Conservation (phyloP, 2,888 invertebrate genomes). For the Adelognathus sp. region DNA sequence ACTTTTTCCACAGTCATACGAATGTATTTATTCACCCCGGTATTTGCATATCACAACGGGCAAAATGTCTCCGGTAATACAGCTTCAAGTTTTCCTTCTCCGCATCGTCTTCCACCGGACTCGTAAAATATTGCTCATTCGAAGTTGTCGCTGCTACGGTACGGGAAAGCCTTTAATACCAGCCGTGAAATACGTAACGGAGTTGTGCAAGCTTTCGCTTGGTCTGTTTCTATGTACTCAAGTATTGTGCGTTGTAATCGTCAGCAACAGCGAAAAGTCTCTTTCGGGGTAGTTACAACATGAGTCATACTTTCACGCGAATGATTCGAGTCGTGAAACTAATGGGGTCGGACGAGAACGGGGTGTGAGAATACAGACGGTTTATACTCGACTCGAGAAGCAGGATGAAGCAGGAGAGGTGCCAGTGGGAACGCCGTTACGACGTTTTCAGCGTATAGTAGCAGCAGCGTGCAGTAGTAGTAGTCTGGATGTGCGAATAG, state of each 20-base stretch:
- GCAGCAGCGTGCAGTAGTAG: too few relatives aligned
- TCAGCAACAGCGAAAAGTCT: constrained; percentile 18
- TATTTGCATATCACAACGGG: too few relatives aligned
- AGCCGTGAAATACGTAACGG: constrained; percentile 33
- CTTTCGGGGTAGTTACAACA: constrained; percentile 8
- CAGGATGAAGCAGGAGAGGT: background rate
- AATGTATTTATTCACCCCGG: too few relatives aligned
- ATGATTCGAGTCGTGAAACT: constrained; percentile 63
- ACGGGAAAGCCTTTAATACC: constrained; percentile 1
- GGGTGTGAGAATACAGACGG: constrained; percentile 29
- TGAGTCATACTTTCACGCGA: constrained; percentile 56
- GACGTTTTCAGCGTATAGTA: constrained; percentile 35
- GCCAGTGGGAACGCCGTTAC: constrained; percentile 54
- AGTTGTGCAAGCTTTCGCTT: background rate
- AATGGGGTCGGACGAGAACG: constrained; percentile 59
- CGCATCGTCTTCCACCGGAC: too few relatives aligned
- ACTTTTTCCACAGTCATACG: too few relatives aligned
- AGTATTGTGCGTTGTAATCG: background rate
- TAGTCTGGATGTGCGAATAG: constrained; percentile 39
- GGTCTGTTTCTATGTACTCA: background rate
- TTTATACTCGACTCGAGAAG: constrained; percentile 10
- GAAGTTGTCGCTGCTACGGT: constrained; percentile 34
- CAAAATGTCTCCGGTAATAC: too few relatives aligned
- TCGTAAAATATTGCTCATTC: constrained; percentile 53
- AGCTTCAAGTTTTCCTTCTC: too few relatives aligned